Evolutionary conservation across 2,113 vertebrate species (phyloP), one percentile per base, ranked within the genome.

Genomic region (Gorsachius goisagi): DNA sequence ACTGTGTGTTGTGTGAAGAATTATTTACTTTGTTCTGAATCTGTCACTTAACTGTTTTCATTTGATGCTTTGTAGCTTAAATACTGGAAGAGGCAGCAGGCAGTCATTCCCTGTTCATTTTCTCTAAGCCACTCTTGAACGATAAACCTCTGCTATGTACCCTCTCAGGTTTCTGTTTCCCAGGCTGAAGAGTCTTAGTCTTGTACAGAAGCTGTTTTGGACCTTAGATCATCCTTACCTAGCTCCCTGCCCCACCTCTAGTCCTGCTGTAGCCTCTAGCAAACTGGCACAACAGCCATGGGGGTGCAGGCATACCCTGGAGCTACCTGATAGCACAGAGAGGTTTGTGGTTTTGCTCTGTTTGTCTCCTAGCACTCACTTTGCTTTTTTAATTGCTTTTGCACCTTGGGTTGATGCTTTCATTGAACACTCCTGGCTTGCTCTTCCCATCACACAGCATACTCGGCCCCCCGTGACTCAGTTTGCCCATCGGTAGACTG

Each of bases 11-110:
- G 76, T 33, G 19, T 79, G 71, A 92, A 92, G 64, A 86, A 95
- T 77, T 79, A 92, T 37, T 90, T 90, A 79, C 56, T 82, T 96
- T 80, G 87, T 62, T 83, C 93, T 62, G 80, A 90, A 74, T 95
- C 68, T 86, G 86, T 86, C 91, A 60, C 37, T 94, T 62, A 30
- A 30, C 27, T 41, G 63, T 72, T 96, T 96, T 69, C 45, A 24
- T 90, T 77, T 88, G 62, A 68, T 83, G 72, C 39, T 90, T 76
- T 73, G 86, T 88, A 94, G 45, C 39, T 89, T 76, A 84, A 89
- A 73, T 91, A 83, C 33, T 26, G 67, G 45, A 86, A 80, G 53
- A 76, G 30, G 55, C 87, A 91, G 63, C 72, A 62, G 76, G 72
- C 89, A 62, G 39, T 33, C 76, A 58, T 82, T 92, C 67, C 53